phyloP scores from a whole-genome alignment of 2,797 vertebrate genomes.

The Cyprinella venusta region DNA sequence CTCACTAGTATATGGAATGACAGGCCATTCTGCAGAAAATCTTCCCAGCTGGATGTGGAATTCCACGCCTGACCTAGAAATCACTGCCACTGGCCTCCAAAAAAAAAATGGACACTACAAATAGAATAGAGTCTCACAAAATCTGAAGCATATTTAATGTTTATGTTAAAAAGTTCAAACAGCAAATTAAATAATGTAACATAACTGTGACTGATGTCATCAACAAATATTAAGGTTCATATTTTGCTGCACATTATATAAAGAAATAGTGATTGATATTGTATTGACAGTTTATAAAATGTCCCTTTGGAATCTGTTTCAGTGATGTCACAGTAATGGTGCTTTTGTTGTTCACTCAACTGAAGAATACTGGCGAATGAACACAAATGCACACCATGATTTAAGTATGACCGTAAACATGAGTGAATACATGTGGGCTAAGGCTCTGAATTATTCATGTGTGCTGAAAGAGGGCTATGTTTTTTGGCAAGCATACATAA shows the following conservation, averaged over 20 bases:
- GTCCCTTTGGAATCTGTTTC: not conserved
- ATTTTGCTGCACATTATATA: not conserved
- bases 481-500: conserved; percentile 34
- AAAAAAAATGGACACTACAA: conserved; percentile 26
- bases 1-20: conserved; percentile 18
- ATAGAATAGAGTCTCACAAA: conserved; percentile 3
- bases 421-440: conserved; percentile 37
- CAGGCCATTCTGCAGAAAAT: conserved; percentile 25
- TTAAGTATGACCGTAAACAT: conserved; percentile 3
- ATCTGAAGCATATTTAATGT: not conserved
- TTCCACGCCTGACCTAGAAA: conserved; percentile 40
- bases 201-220: not conserved
- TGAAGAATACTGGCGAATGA: conserved; percentile 1
- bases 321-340: not conserved
- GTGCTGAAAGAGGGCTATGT: conserved; percentile 9
- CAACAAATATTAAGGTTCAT: not conserved
- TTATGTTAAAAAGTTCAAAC: not conserved
- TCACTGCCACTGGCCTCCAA: conserved; percentile 10
- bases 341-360: not conserved
- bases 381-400: not conserved
- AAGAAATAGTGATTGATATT: not conserved
- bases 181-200: not conserved
- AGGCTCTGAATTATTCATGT: conserved; percentile 47
- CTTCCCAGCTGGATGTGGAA: conserved; percentile 46
- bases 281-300: not conserved